Base-by-base conservation (phyloP, 1,140 invertebrate genomes). In the Neoseiulus cucumeris region DNA sequence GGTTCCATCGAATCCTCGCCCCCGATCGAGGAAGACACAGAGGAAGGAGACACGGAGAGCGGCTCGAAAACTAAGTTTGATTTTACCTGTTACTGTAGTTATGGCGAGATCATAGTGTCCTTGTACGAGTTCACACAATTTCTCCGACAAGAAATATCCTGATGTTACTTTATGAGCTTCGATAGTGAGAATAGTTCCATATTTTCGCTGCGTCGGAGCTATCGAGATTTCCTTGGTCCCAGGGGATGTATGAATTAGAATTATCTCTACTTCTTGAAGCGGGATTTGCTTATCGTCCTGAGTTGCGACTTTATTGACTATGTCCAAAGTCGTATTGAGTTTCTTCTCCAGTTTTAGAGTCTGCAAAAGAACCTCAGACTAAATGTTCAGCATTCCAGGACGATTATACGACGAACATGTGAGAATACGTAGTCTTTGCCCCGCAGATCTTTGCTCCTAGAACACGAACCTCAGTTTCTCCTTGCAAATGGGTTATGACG, bases 41-140 rank as follows among this genome's bases (percentile, higher is more conserved):
- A 39, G 33, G 9, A 6, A 4, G 33, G 4, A 4, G 33, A 4
- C 33, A 6, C 33, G 33, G 4, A 39, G 4, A 39, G 4, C 33
- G n/a, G n/a, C 33, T 39, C 4, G 33, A 39, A 6, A 39, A 6
- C 33, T 9, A 39, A 6, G 33, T 39, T 4, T n/a, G 9, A 4
- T 9, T 20, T 59, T 29, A 59, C 91, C 92, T 28, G 91, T 97
- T 0, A 98, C 91, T 0, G 91, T 95, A 14, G 93, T 96, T 64
- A 87, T 91, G 0, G 90, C 85, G n/a, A 98, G 77, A 73, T 88
- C 83, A 72, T 93, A 96, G 75, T 96, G 92, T 39, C 74, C 73
- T 67, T 79, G 74, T 4, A 75, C 76, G 18, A 80, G 70, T 64
- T 74, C 68, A 7, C 76, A 72, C 42, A 80, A 65, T 67, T 76